phyloP scores from a whole-genome alignment of 2,888 invertebrate genomes.

The Synanthedon myopaeformis region DNA sequence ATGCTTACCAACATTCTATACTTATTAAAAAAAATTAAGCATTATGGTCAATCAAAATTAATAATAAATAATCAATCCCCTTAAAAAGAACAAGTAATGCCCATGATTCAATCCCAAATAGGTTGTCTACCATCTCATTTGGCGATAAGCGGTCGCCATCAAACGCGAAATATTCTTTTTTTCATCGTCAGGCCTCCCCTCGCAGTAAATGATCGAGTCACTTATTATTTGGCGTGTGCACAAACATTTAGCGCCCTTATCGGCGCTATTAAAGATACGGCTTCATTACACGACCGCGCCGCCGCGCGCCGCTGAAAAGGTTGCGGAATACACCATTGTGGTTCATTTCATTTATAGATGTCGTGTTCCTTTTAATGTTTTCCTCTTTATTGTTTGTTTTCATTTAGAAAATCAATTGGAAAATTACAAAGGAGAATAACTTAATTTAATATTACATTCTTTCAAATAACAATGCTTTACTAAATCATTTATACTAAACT shows the following conservation, averaged over 20 bases:
- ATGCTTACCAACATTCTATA: no score
- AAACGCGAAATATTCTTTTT: constrained; percentile 39
- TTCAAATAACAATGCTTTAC: no score
- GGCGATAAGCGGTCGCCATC: constrained; percentile 41
- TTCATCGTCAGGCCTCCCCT: constrained; percentile 46
- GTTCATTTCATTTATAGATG: constrained; percentile 12
- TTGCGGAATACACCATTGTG: constrained; percentile 27
- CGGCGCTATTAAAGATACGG: constrained; percentile 66
- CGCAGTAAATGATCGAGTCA: constrained; percentile 59
- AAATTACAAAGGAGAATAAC: not conserved
- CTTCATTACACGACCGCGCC: constrained; percentile 55
- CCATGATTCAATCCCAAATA: constrained; percentile 45
- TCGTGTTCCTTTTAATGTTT: constrained; percentile 13
- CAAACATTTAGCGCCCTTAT: constrained; percentile 69
- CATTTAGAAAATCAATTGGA: constrained; percentile 1
- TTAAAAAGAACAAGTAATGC: not conserved
- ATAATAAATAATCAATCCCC: no score
- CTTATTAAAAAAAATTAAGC: no score
- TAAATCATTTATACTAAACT: no score
- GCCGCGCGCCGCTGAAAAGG: constrained; percentile 23
- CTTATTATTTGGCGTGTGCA: constrained; percentile 69
- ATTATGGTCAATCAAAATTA: not conserved
- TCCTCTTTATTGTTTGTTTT: constrained; percentile 18
- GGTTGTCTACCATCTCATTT: constrained; percentile 31
- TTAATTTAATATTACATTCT: no score